Percentiles rank a stretch among this genome's conserved stretches.
Evolutionary conservation across 2,888 invertebrate genomes (phyloP).

Genomic region (Tachina grossa): DNA sequence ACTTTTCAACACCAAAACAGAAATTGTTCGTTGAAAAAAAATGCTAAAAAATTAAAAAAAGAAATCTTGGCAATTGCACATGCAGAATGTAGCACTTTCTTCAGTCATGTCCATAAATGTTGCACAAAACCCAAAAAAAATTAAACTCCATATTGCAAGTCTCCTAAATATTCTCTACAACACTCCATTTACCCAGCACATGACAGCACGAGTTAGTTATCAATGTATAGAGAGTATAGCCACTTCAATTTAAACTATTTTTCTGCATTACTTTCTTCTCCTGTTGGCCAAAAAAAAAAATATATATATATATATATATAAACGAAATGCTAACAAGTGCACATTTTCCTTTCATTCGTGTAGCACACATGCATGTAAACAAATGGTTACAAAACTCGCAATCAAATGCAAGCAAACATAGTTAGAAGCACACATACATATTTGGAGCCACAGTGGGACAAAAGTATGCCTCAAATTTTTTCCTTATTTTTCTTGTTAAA

Average conservation of each 20-base stretch:
- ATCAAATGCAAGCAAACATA: neutral
- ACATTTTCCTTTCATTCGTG: constrained; percentile 59
- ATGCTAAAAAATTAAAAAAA: neutral
- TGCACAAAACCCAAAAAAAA: constrained; percentile 8
- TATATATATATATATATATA: too few species aligned
- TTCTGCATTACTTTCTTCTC: neutral
- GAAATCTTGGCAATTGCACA: constrained; percentile 40
- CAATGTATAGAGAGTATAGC: neutral
- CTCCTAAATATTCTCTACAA: constrained; percentile 3
- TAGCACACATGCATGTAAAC: neutral
- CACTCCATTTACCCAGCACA: constrained; percentile 28
- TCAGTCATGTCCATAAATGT: constrained; percentile 53
- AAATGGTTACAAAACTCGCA: constrained; percentile 3
- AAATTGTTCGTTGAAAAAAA: constrained; percentile 6
- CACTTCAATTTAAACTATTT: constrained; percentile 37
- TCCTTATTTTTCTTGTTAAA: too few species aligned
- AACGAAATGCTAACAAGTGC: constrained; percentile 45
- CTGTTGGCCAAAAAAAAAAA: constrained; percentile 6
- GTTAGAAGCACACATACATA: neutral
- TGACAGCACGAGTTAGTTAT: constrained; percentile 36
- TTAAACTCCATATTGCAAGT: constrained; percentile 23
- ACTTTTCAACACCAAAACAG: constrained; percentile 44
- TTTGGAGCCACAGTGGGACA: constrained; percentile 23
- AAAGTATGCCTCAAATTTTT: too few species aligned
- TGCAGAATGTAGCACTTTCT: constrained; percentile 35